Conservation (phyloP, 2,113 vertebrate genomes). For the Hemibagrus wyckioides region DNA sequence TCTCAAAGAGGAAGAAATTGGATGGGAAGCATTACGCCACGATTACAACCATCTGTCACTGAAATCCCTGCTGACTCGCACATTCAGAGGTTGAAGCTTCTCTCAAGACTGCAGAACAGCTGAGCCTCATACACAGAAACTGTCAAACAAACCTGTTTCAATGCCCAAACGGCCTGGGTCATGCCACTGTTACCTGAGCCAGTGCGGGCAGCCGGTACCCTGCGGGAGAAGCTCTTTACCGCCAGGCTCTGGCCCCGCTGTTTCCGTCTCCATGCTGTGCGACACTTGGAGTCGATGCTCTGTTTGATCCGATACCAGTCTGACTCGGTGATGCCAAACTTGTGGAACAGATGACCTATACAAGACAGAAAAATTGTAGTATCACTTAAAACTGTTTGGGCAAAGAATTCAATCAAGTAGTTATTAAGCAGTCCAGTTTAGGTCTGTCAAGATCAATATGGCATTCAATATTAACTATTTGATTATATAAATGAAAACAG, state of each 20-base stretch:
- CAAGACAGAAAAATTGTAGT: background rate
- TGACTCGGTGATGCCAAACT: conserved; percentile 91
- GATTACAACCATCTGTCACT: conserved; percentile 73
- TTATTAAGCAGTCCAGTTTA: background rate
- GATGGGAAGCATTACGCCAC: conserved; percentile 66
- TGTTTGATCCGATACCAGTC: conserved; percentile 99
- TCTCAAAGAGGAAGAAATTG: conserved; percentile 61
- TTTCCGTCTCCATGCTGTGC: conserved; percentile 95
- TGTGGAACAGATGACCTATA: conserved; percentile 94
- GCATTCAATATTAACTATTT: background rate
- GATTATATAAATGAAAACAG: background rate
- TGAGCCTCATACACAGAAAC: conserved; percentile 23
- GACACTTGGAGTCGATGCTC: conserved; percentile 98
- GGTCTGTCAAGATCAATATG: background rate
- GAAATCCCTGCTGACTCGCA: conserved; percentile 5
- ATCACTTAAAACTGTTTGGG: background rate
- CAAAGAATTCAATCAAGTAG: background rate
- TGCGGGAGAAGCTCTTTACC: conserved; percentile 95
- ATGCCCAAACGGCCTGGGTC: conserved; percentile 1
- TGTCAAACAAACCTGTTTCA: background rate
- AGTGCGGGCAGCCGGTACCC: conserved; percentile 81
- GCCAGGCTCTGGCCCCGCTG: conserved; percentile 96
- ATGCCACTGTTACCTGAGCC: conserved; percentile 68
- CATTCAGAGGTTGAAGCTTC: conserved; percentile 30
- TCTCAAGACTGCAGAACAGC: conserved; percentile 22